Conservation (phyloP, 2,797 vertebrate species). For the Helostoma temminkii region DNA sequence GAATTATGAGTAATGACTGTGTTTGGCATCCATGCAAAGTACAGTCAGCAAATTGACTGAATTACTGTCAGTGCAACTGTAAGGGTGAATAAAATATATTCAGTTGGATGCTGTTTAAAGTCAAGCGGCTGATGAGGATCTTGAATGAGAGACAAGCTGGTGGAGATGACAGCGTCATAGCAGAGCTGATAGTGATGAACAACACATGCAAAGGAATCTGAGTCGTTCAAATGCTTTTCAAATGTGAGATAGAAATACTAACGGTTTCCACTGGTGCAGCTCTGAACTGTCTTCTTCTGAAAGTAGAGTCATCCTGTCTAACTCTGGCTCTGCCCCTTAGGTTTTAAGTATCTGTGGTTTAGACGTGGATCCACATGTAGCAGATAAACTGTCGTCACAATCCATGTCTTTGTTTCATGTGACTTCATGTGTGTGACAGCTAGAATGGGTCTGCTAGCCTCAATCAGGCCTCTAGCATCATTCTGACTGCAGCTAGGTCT, state of each 20-base stretch:
- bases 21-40: conserved; percentile 40
- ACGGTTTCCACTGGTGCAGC: background rate
- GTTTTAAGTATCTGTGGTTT: conserved; percentile 14
- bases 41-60: conserved; percentile 66
- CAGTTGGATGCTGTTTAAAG: conserved; percentile 50
- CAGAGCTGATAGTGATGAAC: no score
- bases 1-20: conserved; percentile 63
- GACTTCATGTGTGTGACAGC: no score
- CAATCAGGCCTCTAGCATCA: no score
- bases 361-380: conserved; percentile 39
- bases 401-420: no score
- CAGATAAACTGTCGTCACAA: no score
- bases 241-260: background rate
- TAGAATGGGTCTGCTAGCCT: no score
- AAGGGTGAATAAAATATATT: conserved; percentile 47
- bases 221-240: no score
- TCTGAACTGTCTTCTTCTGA: background rate
- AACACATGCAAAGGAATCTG: no score
- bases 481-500: no score
- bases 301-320: background rate
- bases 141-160: conserved; percentile 32
- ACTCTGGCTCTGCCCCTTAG: no score
- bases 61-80: conserved; percentile 55
- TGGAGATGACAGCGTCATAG: no score
- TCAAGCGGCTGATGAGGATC: conserved; percentile 30